Conservation (phyloP, 2,888 invertebrate species). For the Temnothorax ravouxi region DNA sequence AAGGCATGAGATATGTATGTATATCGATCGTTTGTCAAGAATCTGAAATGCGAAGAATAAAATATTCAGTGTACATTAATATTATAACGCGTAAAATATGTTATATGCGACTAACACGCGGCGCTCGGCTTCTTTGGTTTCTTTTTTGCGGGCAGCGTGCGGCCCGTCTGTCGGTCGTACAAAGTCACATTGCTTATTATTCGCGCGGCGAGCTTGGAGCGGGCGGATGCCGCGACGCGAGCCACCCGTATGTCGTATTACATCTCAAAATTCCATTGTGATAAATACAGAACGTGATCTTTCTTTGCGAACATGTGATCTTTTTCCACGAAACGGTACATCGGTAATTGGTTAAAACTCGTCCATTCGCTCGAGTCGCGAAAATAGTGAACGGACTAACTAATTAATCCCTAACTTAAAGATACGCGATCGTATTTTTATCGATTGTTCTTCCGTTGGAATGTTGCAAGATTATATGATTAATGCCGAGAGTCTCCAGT, state of each 20-base stretch:
- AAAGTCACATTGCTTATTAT: not conserved
- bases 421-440: not conserved
- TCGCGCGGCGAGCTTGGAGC: not conserved
- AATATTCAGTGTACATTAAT: not conserved
- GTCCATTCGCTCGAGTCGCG: not conserved
- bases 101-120: not conserved
- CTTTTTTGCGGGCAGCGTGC: no score
- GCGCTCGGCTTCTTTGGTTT: not conserved
- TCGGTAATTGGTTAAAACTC: not conserved
- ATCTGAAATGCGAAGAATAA: not conserved
- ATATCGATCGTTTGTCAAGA: not conserved
- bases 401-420: not conserved
- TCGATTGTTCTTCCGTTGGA: not conserved
- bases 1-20: not conserved
- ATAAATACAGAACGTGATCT: not conserved
- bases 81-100: not conserved
- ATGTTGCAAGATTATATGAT: not conserved
- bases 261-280: not conserved
- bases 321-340: not conserved
- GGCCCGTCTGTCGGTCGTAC: not conserved
- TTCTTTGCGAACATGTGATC: no score
- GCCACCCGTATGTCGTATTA: not conserved
- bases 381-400: not conserved
- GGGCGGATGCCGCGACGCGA: not conserved
- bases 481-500: not conserved